Evolutionary conservation across 2,888 invertebrate species (phyloP).

Genomic region (Drosophila pegasa): DNA sequence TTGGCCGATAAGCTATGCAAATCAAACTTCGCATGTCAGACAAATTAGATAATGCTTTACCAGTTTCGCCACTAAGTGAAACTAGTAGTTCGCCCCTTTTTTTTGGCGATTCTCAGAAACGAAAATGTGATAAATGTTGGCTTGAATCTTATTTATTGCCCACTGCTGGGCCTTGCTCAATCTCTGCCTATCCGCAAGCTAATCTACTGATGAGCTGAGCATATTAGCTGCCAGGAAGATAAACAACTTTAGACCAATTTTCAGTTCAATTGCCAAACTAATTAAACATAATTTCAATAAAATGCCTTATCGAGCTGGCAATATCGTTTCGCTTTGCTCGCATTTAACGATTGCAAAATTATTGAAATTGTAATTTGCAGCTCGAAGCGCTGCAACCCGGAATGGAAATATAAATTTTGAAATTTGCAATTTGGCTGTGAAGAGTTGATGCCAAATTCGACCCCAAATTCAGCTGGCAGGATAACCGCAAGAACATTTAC

Average conservation of each 20-base stretch:
- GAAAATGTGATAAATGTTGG: too few relatives aligned
- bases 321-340: background rate
- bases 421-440: conserved; percentile 1
- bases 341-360: background rate
- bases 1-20: conserved; percentile 8
- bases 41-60: background rate
- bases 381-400: background rate
- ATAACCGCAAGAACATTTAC: conserved; percentile 7
- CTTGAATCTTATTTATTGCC: background rate
- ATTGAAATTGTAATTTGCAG: conserved; percentile 1
- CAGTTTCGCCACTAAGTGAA: background rate
- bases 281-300: background rate
- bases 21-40: background rate
- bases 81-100: too few relatives aligned
- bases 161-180: background rate
- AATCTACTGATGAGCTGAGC: background rate
- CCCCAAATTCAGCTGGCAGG: background rate
- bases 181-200: background rate
- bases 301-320: background rate
- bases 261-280: background rate
- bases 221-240: background rate
- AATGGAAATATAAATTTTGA: background rate
- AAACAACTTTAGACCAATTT: background rate
- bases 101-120: background rate
- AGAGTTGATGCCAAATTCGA: conserved; percentile 4